phyloP scores from a whole-genome alignment of 2,113 vertebrate genomes.

The Hydrochoerus hydrochaeris region DNA sequence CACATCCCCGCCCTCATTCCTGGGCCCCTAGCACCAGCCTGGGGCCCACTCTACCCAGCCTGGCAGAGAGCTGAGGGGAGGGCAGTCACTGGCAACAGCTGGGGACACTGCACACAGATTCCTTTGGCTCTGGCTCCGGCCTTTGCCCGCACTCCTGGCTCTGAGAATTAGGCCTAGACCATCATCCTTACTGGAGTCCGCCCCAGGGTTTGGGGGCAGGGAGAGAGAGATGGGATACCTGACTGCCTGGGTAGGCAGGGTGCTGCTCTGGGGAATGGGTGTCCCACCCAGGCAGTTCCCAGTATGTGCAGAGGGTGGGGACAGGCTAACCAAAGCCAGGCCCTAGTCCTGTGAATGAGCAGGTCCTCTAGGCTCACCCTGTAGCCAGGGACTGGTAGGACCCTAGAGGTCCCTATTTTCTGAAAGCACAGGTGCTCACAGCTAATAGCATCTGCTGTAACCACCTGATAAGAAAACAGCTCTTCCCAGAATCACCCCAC shows the following conservation, averaged over 20 bases:
- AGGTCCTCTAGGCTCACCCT: background rate
- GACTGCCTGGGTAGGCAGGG: background rate
- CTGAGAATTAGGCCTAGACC: background rate
- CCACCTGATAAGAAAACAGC: slow-evolving; percentile 67
- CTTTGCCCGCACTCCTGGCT: background rate
- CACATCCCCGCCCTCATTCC: background rate
- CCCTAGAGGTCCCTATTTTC: slow-evolving; percentile 51
- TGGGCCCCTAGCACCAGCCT: background rate
- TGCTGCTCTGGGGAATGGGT: background rate
- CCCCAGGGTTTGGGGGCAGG: background rate
- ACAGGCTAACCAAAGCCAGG: background rate
- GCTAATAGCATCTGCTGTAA: slow-evolving; percentile 57
- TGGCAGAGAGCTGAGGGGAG: background rate
- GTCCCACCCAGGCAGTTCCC: background rate
- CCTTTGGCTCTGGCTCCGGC: background rate
- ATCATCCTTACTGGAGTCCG: background rate
- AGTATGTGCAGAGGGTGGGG: background rate
- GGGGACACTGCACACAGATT: background rate
- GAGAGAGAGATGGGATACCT: background rate
- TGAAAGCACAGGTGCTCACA: slow-evolving; percentile 60
- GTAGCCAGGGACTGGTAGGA: background rate
- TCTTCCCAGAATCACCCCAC: slow-evolving; percentile 64
- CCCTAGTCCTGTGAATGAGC: slow-evolving; percentile 3
- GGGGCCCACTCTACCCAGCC: background rate
- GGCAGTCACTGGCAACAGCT: background rate